phyloP scores from a whole-genome alignment of 2,113 vertebrate species.

The Boulengeromyrus knoepffleri region DNA sequence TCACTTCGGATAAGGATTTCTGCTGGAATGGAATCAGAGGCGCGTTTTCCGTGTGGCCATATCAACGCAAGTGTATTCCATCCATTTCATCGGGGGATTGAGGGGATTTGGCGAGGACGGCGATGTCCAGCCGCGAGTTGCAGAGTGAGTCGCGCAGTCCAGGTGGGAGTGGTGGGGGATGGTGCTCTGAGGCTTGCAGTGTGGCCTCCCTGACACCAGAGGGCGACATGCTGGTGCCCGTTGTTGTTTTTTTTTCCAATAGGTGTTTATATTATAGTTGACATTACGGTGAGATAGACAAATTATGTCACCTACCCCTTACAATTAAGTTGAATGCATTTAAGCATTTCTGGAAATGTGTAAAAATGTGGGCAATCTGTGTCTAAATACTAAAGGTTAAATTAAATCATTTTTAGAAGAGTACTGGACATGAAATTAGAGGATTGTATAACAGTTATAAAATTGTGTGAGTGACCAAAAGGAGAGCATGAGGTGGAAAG shows the following conservation, averaged over 20 bases:
- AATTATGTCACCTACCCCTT: not conserved
- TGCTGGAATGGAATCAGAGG: not conserved
- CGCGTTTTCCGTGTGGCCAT: not conserved
- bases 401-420: not conserved
- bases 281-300: not conserved
- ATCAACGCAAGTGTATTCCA: not conserved
- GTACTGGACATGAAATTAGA: not conserved
- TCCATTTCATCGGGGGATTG: conserved; percentile 2
- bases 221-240: not conserved
- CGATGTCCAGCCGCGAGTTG: not conserved
- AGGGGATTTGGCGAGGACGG: not conserved
- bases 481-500: not conserved
- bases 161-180: not conserved
- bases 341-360: not conserved
- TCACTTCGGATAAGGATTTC: conserved; percentile 11
- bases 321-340: not conserved
- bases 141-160: not conserved
- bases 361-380: not conserved
- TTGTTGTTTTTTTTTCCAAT: not conserved
- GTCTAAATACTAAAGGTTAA: not conserved
- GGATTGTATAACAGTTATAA: not conserved
- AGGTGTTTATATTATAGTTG: not conserved
- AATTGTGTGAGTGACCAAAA: not conserved
- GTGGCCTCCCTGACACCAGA: not conserved
- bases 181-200: not conserved